Base-by-base conservation (phyloP, 1,140 invertebrate genomes). In the Cryptotermes secundus region DNA sequence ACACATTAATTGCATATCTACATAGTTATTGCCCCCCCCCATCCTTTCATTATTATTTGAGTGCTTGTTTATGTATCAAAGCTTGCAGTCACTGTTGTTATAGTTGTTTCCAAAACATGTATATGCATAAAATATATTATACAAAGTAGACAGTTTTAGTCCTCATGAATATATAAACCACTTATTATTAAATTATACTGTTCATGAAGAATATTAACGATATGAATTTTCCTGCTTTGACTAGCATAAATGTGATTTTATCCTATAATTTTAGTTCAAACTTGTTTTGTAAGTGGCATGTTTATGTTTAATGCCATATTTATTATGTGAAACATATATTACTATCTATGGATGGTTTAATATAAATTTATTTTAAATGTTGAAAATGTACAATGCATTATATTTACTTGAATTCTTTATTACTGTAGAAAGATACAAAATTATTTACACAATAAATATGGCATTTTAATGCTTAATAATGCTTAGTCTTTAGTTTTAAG, bases 231-330 rank as follows among this genome's bases (percentile, higher is more conserved):
- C n/a, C 26, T 72, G 59, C 59, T 72, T 72, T 31, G n/a, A 72
- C 59, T 31, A 72, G 59, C 59, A 72, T 72, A 72, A 72, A 72
- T 72, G 59, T 72, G 59, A 72, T 72, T 72, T 72, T 72, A 72
- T 72, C n/a, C 59, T 31, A n/a, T 31, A 72, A 31, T 72, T 72
- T 72, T 31, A 72, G 59, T 72, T 31, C 14, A 7, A 72, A 72
- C 59, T 14, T 72, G 59, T 72, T 72, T 72, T n/a, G 0, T 72
- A 72, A 4, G 14, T 72, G 26, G 59, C 59, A 31, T 31, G 26
- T 72, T 72, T n/a, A 31, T 72, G 26, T 72, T 72, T 9, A 31
- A 72, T 72, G 59, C 59, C 59, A 72, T 72, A 72, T 72, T 72
- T 72, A 31, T 72, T 31, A 31, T 31, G 59, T 72, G 59, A 72